Conservation (phyloP, 2,797 vertebrate genomes). For the Melanotaenia maccullochi region DNA sequence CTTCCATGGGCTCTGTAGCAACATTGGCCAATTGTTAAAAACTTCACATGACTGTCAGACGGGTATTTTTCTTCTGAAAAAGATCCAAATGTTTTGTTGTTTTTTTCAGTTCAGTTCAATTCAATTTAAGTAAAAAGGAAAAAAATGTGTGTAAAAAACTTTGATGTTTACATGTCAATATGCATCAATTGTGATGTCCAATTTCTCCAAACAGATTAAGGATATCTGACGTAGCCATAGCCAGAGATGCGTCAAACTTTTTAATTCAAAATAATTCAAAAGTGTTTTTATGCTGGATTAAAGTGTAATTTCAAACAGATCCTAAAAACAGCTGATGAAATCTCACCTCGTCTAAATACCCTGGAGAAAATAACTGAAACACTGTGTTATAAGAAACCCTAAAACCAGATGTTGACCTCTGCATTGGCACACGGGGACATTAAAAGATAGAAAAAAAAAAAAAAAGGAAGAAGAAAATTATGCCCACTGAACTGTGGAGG, state of each 20-base stretch:
- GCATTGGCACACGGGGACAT: constrained; percentile 16
- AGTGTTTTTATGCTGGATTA: not conserved
- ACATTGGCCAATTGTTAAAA: not conserved
- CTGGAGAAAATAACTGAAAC: constrained; percentile 8
- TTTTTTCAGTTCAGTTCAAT: no score
- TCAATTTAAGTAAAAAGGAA: not conserved
- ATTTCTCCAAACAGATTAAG: not conserved
- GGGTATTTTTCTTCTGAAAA: not conserved
- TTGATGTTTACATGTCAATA: not conserved
- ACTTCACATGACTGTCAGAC: not conserved
- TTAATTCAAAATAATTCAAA: not conserved
- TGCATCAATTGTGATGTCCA: not conserved
- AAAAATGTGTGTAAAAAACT: not conserved
- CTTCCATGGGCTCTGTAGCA: not conserved
- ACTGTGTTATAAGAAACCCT: not conserved
- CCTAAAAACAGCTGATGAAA: not conserved
- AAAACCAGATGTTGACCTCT: constrained; percentile 58
- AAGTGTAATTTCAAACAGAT: not conserved
- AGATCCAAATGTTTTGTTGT: not conserved
- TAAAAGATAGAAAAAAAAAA: constrained; percentile 8
- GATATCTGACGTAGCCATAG: no score
- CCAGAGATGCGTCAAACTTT: no score
- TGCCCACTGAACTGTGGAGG: constrained; percentile 48
- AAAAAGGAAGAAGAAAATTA: not conserved
- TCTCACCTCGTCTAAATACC: not conserved